phyloP scores from a whole-genome alignment of 2,113 vertebrate species.

The Rhinopomastus cyanomelas region DNA sequence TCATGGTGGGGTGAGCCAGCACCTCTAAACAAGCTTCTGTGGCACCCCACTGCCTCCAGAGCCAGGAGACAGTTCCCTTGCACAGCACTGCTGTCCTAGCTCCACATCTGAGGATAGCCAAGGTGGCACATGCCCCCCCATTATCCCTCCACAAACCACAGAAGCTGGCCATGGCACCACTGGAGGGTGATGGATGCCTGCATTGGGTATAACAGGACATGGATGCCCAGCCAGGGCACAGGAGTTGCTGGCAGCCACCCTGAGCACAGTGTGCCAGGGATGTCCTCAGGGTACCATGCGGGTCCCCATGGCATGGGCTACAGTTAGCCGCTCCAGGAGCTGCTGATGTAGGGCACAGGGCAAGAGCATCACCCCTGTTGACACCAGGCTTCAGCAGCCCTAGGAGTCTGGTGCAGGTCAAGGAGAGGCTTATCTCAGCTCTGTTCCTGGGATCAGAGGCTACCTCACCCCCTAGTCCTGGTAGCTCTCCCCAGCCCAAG shows the following conservation, averaged over 20 bases:
- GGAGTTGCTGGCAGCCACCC: background rate
- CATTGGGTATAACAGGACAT: fast-evolving
- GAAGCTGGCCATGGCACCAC: background rate
- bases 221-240: background rate
- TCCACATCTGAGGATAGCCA: fast-evolving
- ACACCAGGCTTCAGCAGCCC: fast-evolving
- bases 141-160: background rate
- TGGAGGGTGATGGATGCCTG: background rate
- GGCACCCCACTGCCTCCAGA: background rate
- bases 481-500: background rate
- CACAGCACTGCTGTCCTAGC: background rate
- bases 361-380: fast-evolving
- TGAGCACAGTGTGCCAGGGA: background rate
- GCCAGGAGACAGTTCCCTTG: background rate
- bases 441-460: no score
- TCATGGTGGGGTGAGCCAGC: fast-evolving
- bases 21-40: background rate
- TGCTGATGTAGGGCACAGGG: background rate
- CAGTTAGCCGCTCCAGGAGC: background rate
- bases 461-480: background rate
- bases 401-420: background rate
- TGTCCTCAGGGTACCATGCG: fast-evolving
- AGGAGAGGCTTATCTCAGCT: no score
- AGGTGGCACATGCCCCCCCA: background rate
- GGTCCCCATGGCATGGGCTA: fast-evolving